phyloP scores from a whole-genome alignment of 2,113 vertebrate genomes.

The Elephantulus edwardii region DNA sequence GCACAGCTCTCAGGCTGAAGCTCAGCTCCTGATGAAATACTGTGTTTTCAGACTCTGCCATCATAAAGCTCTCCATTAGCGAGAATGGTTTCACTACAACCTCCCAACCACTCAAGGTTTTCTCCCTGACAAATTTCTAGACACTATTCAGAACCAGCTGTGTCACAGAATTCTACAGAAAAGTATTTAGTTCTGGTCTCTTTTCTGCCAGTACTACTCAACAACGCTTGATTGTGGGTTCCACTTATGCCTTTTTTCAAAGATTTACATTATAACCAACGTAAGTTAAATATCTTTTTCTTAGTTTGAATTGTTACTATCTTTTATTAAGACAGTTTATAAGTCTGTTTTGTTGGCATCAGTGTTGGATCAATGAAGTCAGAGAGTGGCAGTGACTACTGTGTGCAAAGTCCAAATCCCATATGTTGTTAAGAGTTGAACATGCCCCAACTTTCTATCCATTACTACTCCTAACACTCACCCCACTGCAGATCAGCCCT shows the following conservation, averaged over 20 bases:
- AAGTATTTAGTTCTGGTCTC: not conserved
- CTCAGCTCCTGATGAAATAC: not conserved
- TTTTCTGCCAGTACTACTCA: not conserved
- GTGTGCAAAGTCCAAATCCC: too few species aligned
- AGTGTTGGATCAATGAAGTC: not conserved
- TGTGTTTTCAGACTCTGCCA: not conserved
- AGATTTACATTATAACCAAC: not conserved
- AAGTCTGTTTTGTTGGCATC: not conserved
- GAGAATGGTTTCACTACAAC: not conserved
- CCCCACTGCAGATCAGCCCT: too few species aligned
- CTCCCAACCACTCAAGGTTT: not conserved
- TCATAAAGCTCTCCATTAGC: not conserved
- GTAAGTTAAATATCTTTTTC: not conserved
- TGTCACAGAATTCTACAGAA: too few species aligned
- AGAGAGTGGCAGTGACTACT: too few species aligned
- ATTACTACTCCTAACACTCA: too few species aligned
- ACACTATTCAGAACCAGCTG: not conserved
- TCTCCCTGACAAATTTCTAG: not conserved
- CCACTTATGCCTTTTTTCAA: not conserved
- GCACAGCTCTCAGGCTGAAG: not conserved
- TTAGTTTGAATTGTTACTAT: not conserved
- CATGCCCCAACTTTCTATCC: too few species aligned
- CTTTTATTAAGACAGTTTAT: not conserved
- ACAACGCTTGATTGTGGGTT: not conserved
- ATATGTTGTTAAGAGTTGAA: too few species aligned